phyloP scores from a whole-genome alignment of 2,797 vertebrate genomes.

The Anguilla megastoma region DNA sequence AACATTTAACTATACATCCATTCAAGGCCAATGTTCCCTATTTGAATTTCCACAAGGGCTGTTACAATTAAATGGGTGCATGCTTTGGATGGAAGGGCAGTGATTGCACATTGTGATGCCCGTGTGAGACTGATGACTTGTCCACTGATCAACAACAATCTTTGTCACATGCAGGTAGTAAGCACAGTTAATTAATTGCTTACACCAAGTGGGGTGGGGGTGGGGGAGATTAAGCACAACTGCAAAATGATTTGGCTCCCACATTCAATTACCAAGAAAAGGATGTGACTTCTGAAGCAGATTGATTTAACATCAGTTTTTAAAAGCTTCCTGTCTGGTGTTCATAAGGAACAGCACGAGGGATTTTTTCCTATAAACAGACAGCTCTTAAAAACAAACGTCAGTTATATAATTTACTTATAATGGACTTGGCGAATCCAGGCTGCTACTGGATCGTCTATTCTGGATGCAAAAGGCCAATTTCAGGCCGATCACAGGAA shows the following conservation, averaged over 20 bases:
- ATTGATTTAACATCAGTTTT: background rate
- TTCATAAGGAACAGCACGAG: background rate
- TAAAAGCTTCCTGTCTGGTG: background rate
- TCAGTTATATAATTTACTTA: no score
- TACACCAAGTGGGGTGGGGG: no score
- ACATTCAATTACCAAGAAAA: conserved; percentile 1
- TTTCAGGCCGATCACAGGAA: no score
- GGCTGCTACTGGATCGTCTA: no score
- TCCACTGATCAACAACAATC: background rate
- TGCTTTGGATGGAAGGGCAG: background rate
- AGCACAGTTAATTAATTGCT: background rate
- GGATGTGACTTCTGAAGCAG: background rate
- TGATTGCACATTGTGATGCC: conserved; percentile 3
- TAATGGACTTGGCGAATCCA: no score
- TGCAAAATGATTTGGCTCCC: background rate
- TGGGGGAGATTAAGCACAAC: background rate
- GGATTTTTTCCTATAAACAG: background rate
- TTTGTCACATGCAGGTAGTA: background rate
- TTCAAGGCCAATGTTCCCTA: background rate
- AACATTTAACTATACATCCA: background rate
- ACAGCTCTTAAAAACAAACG: background rate
- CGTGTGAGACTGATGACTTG: background rate
- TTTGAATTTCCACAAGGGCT: background rate
- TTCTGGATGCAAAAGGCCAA: no score
- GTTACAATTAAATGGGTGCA: background rate